Evolutionary conservation across 92 coral and sea anemone genomes (phyloP).

Genomic region (Palythoa caribaeorum): DNA sequence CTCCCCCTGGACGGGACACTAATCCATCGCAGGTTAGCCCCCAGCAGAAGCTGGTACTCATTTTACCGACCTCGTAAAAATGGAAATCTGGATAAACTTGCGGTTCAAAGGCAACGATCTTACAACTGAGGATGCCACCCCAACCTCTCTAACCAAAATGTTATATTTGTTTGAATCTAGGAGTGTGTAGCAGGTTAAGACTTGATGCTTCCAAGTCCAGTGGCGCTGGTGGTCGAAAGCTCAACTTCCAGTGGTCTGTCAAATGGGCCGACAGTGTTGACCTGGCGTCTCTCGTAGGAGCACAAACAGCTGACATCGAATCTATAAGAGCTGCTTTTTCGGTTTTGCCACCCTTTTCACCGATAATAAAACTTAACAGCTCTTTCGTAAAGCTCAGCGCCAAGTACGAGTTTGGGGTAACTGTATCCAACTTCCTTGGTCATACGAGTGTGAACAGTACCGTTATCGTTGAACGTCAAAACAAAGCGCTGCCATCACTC

Average conservation of each 20-base stretch:
- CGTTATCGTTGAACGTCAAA: constrained; percentile 62
- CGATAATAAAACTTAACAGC: not conserved
- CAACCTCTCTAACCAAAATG: too few species aligned
- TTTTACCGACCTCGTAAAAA: too few species aligned
- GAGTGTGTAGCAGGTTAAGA: constrained; percentile 61
- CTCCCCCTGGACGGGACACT: too few species aligned
- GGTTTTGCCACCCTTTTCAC: constrained; percentile 8
- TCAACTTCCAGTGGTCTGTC: constrained; percentile 65
- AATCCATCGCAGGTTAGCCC: too few species aligned
- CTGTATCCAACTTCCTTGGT: constrained; percentile 74
- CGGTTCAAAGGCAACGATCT: too few species aligned
- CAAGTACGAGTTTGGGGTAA: constrained; percentile 68
- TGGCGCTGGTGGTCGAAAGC: constrained; percentile 79
- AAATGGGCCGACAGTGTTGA: constrained; percentile 59
- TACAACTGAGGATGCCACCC: too few species aligned
- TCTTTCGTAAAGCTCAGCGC: constrained; percentile 44
- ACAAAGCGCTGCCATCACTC: constrained; percentile 65
- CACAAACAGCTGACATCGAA: constrained; percentile 54
- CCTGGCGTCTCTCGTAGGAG: constrained; percentile 17
- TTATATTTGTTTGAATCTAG: constrained; percentile 22
- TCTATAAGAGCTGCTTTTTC: constrained; percentile 30
- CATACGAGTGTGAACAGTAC: constrained; percentile 48
- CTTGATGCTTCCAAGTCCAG: constrained; percentile 63
- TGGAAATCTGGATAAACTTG: too few species aligned
- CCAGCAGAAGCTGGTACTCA: too few species aligned